Base-by-base conservation (phyloP, 2,888 invertebrate genomes). In the Diaprepes abbreviatus region DNA sequence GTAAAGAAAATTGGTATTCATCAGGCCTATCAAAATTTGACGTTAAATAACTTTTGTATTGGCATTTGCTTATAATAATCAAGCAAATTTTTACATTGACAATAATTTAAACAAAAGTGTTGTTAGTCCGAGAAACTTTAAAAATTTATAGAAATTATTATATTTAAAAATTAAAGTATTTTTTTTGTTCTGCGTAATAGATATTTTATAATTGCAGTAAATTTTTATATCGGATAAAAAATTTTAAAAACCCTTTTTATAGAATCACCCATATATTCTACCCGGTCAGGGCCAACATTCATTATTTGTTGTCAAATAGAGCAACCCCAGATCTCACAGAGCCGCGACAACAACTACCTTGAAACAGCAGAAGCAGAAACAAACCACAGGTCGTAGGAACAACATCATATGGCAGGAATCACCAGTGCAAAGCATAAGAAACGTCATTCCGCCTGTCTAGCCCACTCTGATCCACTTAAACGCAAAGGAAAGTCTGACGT, bases 231-330 rank as follows among this genome's bases (percentile, higher is more conserved):
- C n/a, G n/a, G n/a, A 7, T 17, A 9, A 17, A 31, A 50, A 31
- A 50, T 28, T 33, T 28, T 1, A 55, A 33, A 21, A n/a, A 7
- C 1, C 16, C 2, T 16, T 33, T 36, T 7, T 3, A 40, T 45
- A 62, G 67, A 67, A 67, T 62, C 48, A 17, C 67, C 67, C 62
- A 21, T 40, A 12, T 14, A 24, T 52, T 14, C 14, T 24, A 28
- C 33, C 65, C 74, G 81, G 81, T 81, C 80, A 79, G 80, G 77
- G 79, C 80, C 80, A 80, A 79, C 75, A 79, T 80, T 58, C 75
- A 79, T 80, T 58, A 68, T 66, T 68, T 58, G 67, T 64, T 64
- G 69, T 72, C 63, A 70, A 73, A 76, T 66, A 38, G 70, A 62
- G 57, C 65, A 62, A 66, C 43, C 65, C 66, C 63, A 63, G 31